Conservation (phyloP, 64 coral and sea anemone species). For the Montipora capricornis region DNA sequence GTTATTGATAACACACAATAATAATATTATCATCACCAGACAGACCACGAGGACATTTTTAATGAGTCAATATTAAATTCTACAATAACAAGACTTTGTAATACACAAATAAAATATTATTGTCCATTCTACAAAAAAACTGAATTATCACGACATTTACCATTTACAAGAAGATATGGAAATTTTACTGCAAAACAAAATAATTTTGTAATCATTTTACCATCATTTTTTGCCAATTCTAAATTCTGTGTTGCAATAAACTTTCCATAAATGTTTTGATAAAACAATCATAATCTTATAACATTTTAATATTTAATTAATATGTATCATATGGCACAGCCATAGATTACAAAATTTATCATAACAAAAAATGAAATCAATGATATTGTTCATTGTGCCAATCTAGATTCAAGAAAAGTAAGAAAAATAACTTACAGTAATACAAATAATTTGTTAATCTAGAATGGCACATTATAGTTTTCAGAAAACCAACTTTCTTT, state of each 20-base stretch:
- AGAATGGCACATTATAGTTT: slow-evolving; percentile 6
- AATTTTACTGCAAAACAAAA: slow-evolving; percentile 42
- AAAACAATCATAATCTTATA: slow-evolving; percentile 30
- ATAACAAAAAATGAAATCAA: slow-evolving; percentile 12
- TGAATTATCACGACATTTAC: neutral
- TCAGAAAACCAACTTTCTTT: neutral
- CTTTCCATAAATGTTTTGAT: slow-evolving; percentile 5
- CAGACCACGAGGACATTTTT: slow-evolving; percentile 40
- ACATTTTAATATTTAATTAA: neutral
- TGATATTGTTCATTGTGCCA: neutral
- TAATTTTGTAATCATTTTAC: neutral
- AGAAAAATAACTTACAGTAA: slow-evolving; percentile 22
- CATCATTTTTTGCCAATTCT: neutral
- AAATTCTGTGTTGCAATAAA: slow-evolving; percentile 32
- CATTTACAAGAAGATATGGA: slow-evolving; percentile 20
- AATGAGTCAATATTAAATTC: slow-evolving; percentile 46
- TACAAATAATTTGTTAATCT: slow-evolving; percentile 4
- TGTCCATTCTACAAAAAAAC: slow-evolving; percentile 4
- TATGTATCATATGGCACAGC: slow-evolving; percentile 36
- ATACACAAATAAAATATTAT: slow-evolving; percentile 38
- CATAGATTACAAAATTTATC: neutral
- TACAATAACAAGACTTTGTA: slow-evolving; percentile 6
- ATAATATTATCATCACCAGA: slow-evolving; percentile 40
- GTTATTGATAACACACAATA: slow-evolving; percentile 1
- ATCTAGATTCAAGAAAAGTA: neutral